phyloP scores from a whole-genome alignment of 2,113 vertebrate species.

The Brevimyrus niger region DNA sequence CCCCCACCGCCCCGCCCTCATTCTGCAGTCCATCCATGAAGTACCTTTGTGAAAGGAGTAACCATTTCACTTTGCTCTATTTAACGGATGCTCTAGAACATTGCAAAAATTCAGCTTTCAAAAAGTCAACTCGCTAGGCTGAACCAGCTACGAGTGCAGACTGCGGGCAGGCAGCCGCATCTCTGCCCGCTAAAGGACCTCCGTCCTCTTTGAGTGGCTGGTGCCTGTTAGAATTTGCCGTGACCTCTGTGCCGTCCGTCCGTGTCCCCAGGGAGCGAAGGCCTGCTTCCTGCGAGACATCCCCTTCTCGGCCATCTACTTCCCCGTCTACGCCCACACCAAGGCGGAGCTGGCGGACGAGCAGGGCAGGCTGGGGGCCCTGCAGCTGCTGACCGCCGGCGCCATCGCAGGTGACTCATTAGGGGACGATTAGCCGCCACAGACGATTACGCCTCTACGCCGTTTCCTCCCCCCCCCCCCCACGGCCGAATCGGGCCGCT shows the following conservation, averaged over 20 bases:
- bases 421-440: background rate
- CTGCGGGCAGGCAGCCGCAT: background rate
- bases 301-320: constrained; percentile 98
- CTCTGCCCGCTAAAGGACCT: background rate
- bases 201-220: background rate
- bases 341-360: constrained; percentile 83
- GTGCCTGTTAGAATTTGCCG: background rate
- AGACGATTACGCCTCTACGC: background rate
- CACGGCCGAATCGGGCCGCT: background rate
- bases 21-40: background rate
- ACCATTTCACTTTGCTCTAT: background rate
- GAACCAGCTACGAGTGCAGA: background rate
- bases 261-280: constrained; percentile 83
- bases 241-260: constrained; percentile 11
- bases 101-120: background rate
- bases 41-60: background rate
- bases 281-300: constrained; percentile 98
- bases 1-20: background rate
- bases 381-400: constrained; percentile 90
- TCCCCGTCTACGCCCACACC: constrained; percentile 90
- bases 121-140: background rate
- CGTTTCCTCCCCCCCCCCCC: background rate
- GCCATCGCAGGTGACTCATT: constrained; percentile 82
- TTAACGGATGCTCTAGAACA: background rate
- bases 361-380: constrained; percentile 71